A percentile compares a stretch with the other conserved stretches of the same genome.
Conservation (phyloP, 2,888 invertebrate species). For the Romanomermis culicivorax region DNA sequence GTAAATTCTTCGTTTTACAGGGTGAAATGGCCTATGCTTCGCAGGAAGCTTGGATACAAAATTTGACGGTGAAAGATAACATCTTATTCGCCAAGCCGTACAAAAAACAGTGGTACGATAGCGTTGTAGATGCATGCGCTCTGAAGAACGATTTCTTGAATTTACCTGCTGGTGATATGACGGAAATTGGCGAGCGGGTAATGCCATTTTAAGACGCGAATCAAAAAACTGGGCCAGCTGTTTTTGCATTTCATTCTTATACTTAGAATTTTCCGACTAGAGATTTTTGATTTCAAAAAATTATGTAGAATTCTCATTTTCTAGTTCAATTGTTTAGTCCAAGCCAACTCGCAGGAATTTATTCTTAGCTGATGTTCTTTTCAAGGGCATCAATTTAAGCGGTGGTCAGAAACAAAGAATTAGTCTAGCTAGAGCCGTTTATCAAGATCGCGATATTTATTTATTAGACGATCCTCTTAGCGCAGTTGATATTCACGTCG, state of each 20-base stretch:
- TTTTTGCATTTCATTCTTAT: not conserved
- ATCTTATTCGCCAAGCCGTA: conserved; percentile 28
- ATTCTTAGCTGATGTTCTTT: too few relatives aligned
- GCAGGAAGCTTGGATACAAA: conserved; percentile 26
- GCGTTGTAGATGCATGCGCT: conserved; percentile 29
- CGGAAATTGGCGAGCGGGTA: conserved; percentile 13
- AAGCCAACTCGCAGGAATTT: too few relatives aligned
- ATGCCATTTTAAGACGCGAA: too few relatives aligned
- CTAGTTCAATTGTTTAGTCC: too few relatives aligned
- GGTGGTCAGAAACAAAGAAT: conserved; percentile 79
- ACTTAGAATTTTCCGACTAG: not conserved
- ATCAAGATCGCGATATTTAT: conserved; percentile 62
- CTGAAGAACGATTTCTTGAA: conserved; percentile 29
- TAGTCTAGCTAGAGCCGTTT: conserved; percentile 66
- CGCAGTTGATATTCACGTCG: conserved; percentile 83
- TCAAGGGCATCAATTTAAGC: conserved; percentile 43
- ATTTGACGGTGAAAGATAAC: conserved; percentile 21
- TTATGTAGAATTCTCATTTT: too few relatives aligned
- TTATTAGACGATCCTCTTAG: conserved; percentile 75
- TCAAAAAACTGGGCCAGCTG: too few relatives aligned
- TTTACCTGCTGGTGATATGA: conserved; percentile 13
- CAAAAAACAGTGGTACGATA: conserved; percentile 21
- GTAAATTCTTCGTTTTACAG: not conserved
- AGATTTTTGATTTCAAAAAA: too few relatives aligned
- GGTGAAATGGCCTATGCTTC: conserved; percentile 37